These are phyloP conservation scores for Stenodera caucasica DNA, from an alignment of 2,888 invertebrate genomes.

Conservation along the genomic window DNA sequence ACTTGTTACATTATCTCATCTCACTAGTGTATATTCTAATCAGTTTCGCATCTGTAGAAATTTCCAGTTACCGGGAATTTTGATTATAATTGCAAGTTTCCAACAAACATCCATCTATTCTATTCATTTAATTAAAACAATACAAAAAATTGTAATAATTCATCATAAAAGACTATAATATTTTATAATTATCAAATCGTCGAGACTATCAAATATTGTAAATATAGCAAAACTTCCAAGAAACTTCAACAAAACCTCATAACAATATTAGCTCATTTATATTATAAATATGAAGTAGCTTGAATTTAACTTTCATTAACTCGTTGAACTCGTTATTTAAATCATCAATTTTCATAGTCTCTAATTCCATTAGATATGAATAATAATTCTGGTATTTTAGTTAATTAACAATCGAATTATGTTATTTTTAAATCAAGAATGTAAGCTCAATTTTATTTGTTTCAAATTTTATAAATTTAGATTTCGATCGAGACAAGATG, in stretches of 20 bases:
- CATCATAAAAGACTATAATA: too few relatives aligned
- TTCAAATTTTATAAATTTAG: background rate
- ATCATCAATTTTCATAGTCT: too few relatives aligned
- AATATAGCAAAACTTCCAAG: background rate
- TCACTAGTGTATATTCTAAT: background rate
- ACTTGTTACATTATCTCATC: conserved; percentile 4
- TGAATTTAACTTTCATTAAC: background rate
- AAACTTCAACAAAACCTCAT: background rate
- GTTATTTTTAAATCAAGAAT: too few relatives aligned
- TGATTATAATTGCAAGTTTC: background rate
- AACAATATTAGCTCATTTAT: background rate
- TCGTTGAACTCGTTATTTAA: too few relatives aligned
- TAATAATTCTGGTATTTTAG: too few relatives aligned
- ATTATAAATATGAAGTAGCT: background rate
- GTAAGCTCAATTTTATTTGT: too few relatives aligned
- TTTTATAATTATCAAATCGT: too few relatives aligned
- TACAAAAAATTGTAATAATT: too few relatives aligned
- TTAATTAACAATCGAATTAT: conserved; percentile 1
- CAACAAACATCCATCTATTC: background rate
- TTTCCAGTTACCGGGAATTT: background rate
- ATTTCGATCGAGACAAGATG: conserved; percentile 1
- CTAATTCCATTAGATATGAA: too few relatives aligned
- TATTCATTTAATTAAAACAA: background rate
- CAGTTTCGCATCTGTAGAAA: conserved; percentile 1
- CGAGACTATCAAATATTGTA: background rate